These are phyloP conservation scores for Clamator glandarius DNA, from an alignment of 2,797 vertebrate species.

Conservation along the genomic window DNA sequence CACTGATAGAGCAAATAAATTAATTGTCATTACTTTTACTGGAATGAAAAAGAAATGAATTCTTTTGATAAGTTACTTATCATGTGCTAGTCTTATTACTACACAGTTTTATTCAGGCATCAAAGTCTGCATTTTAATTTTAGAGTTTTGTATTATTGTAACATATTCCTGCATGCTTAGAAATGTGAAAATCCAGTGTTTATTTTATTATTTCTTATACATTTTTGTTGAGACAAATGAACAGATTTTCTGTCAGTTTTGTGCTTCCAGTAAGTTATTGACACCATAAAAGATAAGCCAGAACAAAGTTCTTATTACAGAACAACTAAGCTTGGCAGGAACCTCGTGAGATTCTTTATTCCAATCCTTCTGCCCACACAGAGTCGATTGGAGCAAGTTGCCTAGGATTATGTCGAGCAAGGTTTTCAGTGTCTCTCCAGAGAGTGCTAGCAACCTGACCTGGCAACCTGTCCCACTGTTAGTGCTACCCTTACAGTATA, in stretches of 20 bases:
- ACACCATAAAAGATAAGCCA: not conserved
- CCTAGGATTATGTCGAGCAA: not conserved
- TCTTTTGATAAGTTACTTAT: not conserved
- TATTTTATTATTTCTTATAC: not conserved
- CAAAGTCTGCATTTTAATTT: not conserved
- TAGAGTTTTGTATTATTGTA: not conserved
- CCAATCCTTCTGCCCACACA: not conserved
- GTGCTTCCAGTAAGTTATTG: not conserved
- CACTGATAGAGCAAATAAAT: conserved; percentile 50
- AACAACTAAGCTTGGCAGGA: not conserved
- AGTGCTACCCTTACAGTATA: not conserved
- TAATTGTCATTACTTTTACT: conserved; percentile 48
- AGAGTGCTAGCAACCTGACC: not conserved
- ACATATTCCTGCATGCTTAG: not conserved
- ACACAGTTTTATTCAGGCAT: not conserved
- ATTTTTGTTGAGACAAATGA: not conserved
- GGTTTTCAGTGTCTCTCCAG: not conserved
- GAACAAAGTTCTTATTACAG: not conserved
- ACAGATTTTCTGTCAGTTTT: not conserved
- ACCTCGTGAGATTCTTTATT: not conserved
- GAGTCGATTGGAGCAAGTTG: not conserved
- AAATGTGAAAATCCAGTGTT: not conserved
- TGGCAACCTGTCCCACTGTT: not conserved
- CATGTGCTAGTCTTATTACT: not conserved
- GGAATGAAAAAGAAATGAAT: conserved; percentile 17